These are phyloP conservation scores for Thereuonema tuberculata DNA, from an alignment of 1,140 invertebrate species.

Conservation along the genomic window DNA sequence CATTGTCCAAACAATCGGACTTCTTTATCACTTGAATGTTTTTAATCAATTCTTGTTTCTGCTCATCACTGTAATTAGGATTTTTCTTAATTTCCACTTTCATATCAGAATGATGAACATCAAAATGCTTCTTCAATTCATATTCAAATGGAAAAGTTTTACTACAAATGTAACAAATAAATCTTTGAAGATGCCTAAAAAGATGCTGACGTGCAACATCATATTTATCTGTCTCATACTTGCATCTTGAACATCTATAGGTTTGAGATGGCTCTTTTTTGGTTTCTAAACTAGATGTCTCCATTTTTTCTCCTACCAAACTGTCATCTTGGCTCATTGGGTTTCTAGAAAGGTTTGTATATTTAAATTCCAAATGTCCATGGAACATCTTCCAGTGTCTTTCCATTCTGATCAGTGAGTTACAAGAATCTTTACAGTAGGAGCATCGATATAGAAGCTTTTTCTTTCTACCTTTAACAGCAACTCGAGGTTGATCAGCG, in stretches of 20 bases:
- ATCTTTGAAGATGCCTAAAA: not conserved
- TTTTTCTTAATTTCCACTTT: not conserved
- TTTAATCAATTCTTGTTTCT: conserved; percentile 2
- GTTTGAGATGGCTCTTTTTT: not conserved
- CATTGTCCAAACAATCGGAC: not conserved
- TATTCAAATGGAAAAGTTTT: conserved; percentile 4
- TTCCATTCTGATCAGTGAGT: not conserved
- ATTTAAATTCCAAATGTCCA: conserved; percentile 5
- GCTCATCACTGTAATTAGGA: not conserved
- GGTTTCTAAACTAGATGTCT: not conserved
- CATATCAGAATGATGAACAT: not conserved
- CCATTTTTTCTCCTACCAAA: not conserved
- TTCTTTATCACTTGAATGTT: not conserved
- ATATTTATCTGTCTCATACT: conserved; percentile 5
- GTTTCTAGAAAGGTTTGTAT: not conserved
- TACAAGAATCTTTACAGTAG: conserved; percentile 3
- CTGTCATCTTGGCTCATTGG: not conserved
- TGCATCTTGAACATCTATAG: not conserved
- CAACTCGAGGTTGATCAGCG: too few species aligned
- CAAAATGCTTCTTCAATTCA: conserved; percentile 5
- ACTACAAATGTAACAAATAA: not conserved
- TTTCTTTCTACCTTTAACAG: too few species aligned
- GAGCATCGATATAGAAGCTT: not conserved
- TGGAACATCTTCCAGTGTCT: conserved; percentile 5
- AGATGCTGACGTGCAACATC: conserved; percentile 1